phyloP scores from a whole-genome alignment of 2,888 invertebrate species.

The Phaedon cochleariae region DNA sequence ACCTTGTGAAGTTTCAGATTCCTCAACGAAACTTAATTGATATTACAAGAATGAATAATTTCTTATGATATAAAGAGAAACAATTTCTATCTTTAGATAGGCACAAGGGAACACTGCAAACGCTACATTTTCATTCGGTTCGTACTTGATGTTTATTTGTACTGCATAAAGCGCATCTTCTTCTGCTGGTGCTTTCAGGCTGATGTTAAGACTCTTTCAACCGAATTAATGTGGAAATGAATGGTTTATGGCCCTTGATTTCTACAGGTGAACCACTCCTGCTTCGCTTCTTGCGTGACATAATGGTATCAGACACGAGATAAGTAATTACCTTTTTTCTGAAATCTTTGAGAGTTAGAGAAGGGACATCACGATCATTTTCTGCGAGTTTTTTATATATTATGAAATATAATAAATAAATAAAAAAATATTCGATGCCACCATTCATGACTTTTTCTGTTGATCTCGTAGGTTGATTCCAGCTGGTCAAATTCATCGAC shows the following conservation, averaged over 20 bases:
- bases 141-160: too few species aligned
- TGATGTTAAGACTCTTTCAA: conserved; percentile 13
- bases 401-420: conserved; percentile 18
- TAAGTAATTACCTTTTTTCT: too few species aligned
- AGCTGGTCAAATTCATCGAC: conserved; percentile 28
- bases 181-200: conserved; percentile 3
- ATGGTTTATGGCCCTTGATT: conserved; percentile 4
- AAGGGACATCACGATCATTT: too few species aligned
- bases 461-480: conserved; percentile 1
- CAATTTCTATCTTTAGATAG: too few species aligned
- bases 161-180: conserved; percentile 15
- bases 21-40: too few species aligned
- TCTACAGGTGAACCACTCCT: not conserved
- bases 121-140: too few species aligned
- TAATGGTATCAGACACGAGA: not conserved
- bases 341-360: too few species aligned
- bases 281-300: not conserved
- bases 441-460: conserved; percentile 26
- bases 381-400: not conserved
- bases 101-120: too few species aligned
- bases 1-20: too few species aligned
- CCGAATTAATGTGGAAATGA: not conserved
- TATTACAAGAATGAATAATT: too few species aligned
- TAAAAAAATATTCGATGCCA: conserved; percentile 30
- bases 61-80: too few species aligned